These are phyloP conservation scores for Eucera pruinosa DNA, from an alignment of 2,888 invertebrate species.

Conservation along the genomic window DNA sequence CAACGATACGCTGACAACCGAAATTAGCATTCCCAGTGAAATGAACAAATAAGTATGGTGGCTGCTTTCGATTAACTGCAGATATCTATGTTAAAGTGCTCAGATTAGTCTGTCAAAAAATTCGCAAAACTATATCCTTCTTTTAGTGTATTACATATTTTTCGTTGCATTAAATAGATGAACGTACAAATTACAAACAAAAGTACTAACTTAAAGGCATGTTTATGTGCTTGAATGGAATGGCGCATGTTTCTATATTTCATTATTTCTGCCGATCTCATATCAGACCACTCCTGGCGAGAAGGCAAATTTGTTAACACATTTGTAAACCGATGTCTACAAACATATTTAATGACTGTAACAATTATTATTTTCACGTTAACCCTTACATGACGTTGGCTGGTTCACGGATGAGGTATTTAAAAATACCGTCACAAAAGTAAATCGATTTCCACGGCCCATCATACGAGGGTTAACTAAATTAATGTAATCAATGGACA, in stretches of 20 bases:
- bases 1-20: not conserved
- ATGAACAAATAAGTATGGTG: constrained; percentile 17
- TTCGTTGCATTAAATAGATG: too few relatives aligned
- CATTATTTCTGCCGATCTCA: not conserved
- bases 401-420: too few relatives aligned
- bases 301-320: not conserved
- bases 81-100: constrained; percentile 1
- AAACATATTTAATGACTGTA: not conserved
- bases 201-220: not conserved
- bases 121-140: too few relatives aligned
- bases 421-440: too few relatives aligned
- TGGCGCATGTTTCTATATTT: not conserved
- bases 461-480: too few relatives aligned
- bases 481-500: too few relatives aligned
- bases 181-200: not conserved
- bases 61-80: constrained; percentile 1
- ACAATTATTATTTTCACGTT: not conserved
- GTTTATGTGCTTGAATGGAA: constrained; percentile 3
- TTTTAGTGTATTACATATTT: too few relatives aligned
- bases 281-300: too few relatives aligned
- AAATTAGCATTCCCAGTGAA: constrained; percentile 19
- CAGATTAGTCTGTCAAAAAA: too few relatives aligned
- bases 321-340: not conserved
- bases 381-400: too few relatives aligned
- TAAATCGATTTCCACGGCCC: too few relatives aligned